Base-by-base conservation (phyloP, 1,140 invertebrate genomes). In the Brachionus paranguensis region DNA sequence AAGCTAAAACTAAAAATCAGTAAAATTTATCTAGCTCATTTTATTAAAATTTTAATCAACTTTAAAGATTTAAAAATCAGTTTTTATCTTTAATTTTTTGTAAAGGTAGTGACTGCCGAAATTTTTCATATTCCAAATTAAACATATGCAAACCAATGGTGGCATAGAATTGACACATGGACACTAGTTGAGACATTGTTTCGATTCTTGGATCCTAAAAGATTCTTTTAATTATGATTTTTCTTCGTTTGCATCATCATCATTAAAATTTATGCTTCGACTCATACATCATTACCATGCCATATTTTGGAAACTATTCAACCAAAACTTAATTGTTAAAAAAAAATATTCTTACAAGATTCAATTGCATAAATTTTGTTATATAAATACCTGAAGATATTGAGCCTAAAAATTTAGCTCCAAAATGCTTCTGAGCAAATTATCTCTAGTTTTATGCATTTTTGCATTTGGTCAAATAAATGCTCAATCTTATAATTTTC, bases 101-200 rank as follows among this genome's bases (percentile, higher is more conserved):
- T 17, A 41, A 17, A 17, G 68, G 29, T 3, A 72, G 43, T 10
- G 68, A 72, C 11, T 72, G 68, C 5, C 68, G 68, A 43, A 72
- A 72, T 43, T 72, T 72, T 43, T 72, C 68, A 72, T 72, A 72
- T 72, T 72, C 68, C 68, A 72, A 43, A 20, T 72, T 72, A 17
- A 72, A 72, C 37, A 72, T 43, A 17, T 72, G 68, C 12, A 72
- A 24, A n/a, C 68, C 68, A 72, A 72, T 43, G 17, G 68, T 72
- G 8, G 68, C 68, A 72, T 72, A 72, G 7, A 72, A 72, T 43
- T 72, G 68, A n/a, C 33, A 20, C 17, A 72, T 20, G 1, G 68
- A 37, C 4, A 72, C 12, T 29, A 64, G 12, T 20, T 64, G 55
- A 8, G 27, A 17, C 55, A 64, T 64, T 64, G 17, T 29, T 64